Evolutionary conservation across 2,797 vertebrate genomes (phyloP), one percentile per base, ranked within the genome.

Genomic region (Enteromius radiatus): DNA sequence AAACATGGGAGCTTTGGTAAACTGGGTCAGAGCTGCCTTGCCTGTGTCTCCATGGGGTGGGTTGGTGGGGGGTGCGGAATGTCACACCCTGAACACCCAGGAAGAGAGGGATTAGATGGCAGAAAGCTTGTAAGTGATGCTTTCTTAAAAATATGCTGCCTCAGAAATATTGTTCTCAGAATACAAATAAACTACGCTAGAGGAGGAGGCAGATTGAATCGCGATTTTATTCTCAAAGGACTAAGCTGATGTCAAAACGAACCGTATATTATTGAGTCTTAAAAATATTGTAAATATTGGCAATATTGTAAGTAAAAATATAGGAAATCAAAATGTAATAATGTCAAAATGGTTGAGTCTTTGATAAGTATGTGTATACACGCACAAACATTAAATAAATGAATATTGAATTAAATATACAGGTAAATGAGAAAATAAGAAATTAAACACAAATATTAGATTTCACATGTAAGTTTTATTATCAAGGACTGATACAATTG

Each of bases 21-120:
- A 92, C 86, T 93, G 89, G 90, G 90, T 92, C 91, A 93, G 90
- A 91, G 92, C 92, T 92, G 89, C 84, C 82, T 81, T 87, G 84
- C 79, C 87, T 68, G 79, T 80, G 78, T 75, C 88, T 88, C 86
- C 88, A 80, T 64, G 68, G 80, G 77, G 65, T 79, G 74, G 76
- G 88, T 86, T 54, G 70, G 82, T 71, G 56, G 87, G 80, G 74
- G 88, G 85, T 82, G 78, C 47, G 43, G 52, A 59, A 80, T 83
- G 84, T 83, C 78, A 85, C 71, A 80, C 84, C 79, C 85, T 80
- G 85, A 88, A 88, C 87, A 88, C 87, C 87, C 87, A 87, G 79
- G 85, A 88, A 88, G 87, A 88, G 63, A 81, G 67, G 76, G 87
- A 87, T 85, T 85, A 85, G 81, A 88, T 86, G 83, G 82, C 83